phyloP scores from a whole-genome alignment of 2,888 invertebrate genomes.

The Stenichneumon culpator region DNA sequence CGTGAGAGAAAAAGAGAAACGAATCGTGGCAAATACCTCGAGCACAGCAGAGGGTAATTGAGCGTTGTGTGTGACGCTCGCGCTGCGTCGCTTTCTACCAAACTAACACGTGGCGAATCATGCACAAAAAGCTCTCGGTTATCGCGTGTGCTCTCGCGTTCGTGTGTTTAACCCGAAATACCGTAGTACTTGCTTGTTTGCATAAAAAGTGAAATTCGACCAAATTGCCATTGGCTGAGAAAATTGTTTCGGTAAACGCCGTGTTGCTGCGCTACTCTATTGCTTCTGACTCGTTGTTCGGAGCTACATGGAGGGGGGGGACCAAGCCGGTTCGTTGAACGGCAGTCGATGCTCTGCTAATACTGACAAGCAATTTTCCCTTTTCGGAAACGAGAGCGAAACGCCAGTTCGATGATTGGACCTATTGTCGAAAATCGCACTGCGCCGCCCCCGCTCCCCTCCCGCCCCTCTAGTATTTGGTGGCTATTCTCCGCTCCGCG shows the following conservation, averaged over 20 bases:
- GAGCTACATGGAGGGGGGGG: background rate
- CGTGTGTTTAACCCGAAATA: constrained; percentile 33
- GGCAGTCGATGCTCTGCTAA: constrained; percentile 37
- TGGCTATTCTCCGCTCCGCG: constrained; percentile 1
- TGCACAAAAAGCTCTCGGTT: constrained; percentile 26
- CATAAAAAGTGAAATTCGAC: constrained; percentile 56
- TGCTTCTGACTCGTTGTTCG: constrained; percentile 50
- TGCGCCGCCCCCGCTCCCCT: background rate
- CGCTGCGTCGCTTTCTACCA: constrained; percentile 40
- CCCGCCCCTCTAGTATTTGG: background rate
- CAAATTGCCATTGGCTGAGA: constrained; percentile 71
- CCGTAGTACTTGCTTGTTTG: constrained; percentile 36
- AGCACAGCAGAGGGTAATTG: constrained; percentile 68
- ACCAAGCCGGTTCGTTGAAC: background rate
- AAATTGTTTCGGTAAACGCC: constrained; percentile 72
- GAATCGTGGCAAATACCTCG: constrained; percentile 57
- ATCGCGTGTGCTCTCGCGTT: background rate
- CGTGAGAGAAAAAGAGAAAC: background rate
- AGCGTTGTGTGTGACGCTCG: constrained; percentile 61
- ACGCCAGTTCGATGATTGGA: constrained; percentile 59
- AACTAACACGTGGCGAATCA: constrained; percentile 47
- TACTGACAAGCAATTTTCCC: constrained; percentile 52
- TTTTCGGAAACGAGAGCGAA: constrained; percentile 49
- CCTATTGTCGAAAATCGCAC: constrained; percentile 64
- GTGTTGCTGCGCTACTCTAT: constrained; percentile 18